Evolutionary conservation across 2,797 vertebrate species (phyloP).

Genomic region (Cephalopachus bancanus): DNA sequence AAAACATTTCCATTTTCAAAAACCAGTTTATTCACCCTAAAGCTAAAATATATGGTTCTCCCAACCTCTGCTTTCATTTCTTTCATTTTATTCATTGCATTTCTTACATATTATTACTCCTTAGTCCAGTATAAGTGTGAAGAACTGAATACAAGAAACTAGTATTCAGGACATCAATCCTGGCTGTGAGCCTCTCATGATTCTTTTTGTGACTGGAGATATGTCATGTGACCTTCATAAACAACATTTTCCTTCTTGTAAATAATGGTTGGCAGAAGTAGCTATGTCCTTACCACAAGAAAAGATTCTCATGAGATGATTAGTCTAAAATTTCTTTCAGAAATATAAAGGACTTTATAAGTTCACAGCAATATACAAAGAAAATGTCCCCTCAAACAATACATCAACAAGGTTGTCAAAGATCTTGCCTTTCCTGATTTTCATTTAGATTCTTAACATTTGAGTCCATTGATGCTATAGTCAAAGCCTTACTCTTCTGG

Average conservation of each 20-base stretch:
- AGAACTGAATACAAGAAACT: not conserved
- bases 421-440: constrained; percentile 61
- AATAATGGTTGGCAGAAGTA: not conserved
- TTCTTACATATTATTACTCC: not conserved
- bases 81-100: not conserved
- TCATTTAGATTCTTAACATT: constrained; percentile 66
- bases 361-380: constrained; percentile 33
- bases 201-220: not conserved
- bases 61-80: not conserved
- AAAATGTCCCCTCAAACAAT: constrained; percentile 22
- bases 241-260: not conserved
- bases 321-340: constrained; percentile 55
- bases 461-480: constrained; percentile 31
- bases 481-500: constrained; percentile 73
- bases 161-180: not conserved
- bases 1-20: constrained; percentile 3
- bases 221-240: not conserved
- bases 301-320: not conserved
- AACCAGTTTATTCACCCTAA: not conserved
- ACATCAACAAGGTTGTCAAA: constrained; percentile 12
- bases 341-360: constrained; percentile 33
- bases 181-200: not conserved
- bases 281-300: not conserved
- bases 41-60: not conserved
- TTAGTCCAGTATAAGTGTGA: not conserved